Evolutionary conservation across 1,140 invertebrate genomes (phyloP), one percentile per base, ranked within the genome.

Genomic region (Spodoptera litura): DNA sequence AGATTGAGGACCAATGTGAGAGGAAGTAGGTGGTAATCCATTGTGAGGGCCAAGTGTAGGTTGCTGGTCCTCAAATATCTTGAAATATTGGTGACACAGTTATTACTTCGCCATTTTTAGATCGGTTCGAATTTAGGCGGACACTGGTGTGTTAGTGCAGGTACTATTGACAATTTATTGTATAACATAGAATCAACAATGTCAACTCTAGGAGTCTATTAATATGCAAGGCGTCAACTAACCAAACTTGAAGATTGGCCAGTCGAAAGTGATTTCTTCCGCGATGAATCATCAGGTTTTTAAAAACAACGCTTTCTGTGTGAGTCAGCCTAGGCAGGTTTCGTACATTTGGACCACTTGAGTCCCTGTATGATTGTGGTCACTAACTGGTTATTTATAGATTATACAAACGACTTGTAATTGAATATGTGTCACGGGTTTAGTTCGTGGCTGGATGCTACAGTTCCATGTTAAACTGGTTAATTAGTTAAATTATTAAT

Each of bases 311-410:
- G 58, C 79, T 81, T 81, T 81, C 80, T 75, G 76, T 38, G 56
- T 81, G 75, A 81, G 70, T 78, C 80, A 81, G 53, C 53, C 75
- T 59, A 64, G 80, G 55, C 80, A 81, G 61, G 71, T 64, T 78
- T 75, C 61, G 75, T 61, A 71, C 64, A 74, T 82, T 80, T 66
- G 74, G 74, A 80, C 74, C 74, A 78, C 68, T 78, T 64, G 74
- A 77, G 64, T 5, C 20, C 68, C 66, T 55, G 73, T 53, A 27
- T 49, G 66, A 70, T 62, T 64, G 73, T 75, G 59, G 59, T 53
- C 31, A 52, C 56, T 52, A 64, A 75, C 73, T 64, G 59, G 73
- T 64, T 64, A 64, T 75, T 59, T 75, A 75, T 75, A 75, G 73
- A 64, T 64, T 70, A 53, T 31, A 66, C 62, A 66, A 70, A 64